phyloP scores from a whole-genome alignment of 2,888 invertebrate species.

The Dicyrtoma fusca region DNA sequence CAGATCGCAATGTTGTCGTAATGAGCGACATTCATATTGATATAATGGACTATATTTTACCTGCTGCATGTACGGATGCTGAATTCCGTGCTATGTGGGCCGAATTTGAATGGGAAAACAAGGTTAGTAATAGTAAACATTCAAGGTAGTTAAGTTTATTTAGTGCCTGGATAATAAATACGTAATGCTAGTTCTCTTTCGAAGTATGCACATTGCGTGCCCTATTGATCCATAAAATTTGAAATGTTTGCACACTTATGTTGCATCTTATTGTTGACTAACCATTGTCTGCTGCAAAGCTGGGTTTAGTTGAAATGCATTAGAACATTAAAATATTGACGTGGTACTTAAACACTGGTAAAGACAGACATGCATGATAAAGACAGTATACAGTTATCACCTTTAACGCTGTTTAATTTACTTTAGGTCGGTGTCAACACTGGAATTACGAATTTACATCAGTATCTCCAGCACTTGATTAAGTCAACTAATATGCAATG shows the following conservation, averaged over 20 bases:
- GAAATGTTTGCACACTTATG: no score
- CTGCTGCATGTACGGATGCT: constrained; percentile 88
- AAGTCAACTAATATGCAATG: constrained; percentile 99
- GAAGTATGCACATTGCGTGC: no score
- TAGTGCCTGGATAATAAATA: no score
- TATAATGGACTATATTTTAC: constrained; percentile 99
- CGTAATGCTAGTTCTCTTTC: no score
- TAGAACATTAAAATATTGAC: not conserved
- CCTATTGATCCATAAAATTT: no score
- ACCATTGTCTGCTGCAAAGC: no score
- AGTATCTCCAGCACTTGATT: constrained; percentile 88
- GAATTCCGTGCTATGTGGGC: constrained; percentile 99
- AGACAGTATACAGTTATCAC: no score
- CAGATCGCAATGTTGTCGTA: constrained; percentile 95
- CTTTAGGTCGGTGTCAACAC: constrained; percentile 77
- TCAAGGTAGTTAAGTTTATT: not conserved
- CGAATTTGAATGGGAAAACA: constrained; percentile 99
- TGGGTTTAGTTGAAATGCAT: no score
- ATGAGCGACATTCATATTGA: constrained; percentile 99
- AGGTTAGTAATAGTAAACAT: constrained; percentile 64
- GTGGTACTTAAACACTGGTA: not conserved
- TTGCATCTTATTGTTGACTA: no score
- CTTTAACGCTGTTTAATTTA: not conserved
- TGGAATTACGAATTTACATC: constrained; percentile 84
- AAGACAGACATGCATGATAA: no score